Evolutionary conservation across 2,113 vertebrate genomes (phyloP), one percentile per base, ranked within the genome.

Genomic region (Phaethon lepturus): DNA sequence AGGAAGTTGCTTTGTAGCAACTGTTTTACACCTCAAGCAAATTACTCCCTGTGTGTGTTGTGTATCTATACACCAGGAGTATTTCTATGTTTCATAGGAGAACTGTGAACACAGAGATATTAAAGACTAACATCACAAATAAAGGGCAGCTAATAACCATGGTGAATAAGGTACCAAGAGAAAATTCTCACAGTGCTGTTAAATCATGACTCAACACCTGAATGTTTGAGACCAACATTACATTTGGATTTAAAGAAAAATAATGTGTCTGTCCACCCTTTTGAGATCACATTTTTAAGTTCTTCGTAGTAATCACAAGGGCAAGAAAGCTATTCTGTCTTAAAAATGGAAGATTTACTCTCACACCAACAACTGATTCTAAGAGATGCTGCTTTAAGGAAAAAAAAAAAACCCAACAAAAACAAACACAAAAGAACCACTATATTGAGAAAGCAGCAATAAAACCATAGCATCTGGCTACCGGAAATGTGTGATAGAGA

Each of bases 211-310:
- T 90, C 82, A 71, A 87, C 23, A 75, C 26, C 47, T 84, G 52
- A 82, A 72, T 45, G 19, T 67, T 93, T 78, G 44, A 94, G 35
- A 93, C 59, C 53, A 91, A 72, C 17, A 40, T 78, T 63, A 88
- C 38, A 68, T 91, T 93, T 62, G 28, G 52, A 68, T 93, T 89
- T 78, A 78, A 95, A 68, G 44, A 68, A 93, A 89, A 85, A 67
- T 49, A 52, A 62, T 2, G 1, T 35, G 12, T 69, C 78, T 93
- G 7, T 84, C 87, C 56, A 71, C 67, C 42, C 31, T 55, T 76
- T 33, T 79, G 42, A 86, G 38, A 59, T 86, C 86, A 44, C 56
- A 42, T 67, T 88, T 93, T 92, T 33, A 86, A 94, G 75, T 76
- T 88, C 44, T 84, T 86, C 5, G 0, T 28, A 60, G 60, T 28